These are phyloP conservation scores for Nibea albiflora DNA, from an alignment of 2,113 vertebrate species.

Conservation along the genomic window DNA sequence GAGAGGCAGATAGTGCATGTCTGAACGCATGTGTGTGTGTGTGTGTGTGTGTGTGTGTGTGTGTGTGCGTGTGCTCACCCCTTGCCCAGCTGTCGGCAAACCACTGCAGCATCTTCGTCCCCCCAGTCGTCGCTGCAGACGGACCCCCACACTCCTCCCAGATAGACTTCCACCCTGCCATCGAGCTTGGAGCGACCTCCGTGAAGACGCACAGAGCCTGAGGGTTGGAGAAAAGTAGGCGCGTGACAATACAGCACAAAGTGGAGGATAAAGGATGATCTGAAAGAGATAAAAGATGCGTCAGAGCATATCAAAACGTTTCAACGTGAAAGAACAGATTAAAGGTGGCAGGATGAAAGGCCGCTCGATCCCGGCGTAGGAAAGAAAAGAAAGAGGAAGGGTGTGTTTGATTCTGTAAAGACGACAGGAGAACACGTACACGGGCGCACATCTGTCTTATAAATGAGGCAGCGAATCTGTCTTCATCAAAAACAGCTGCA, in stretches of 20 bases:
- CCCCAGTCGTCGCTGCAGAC: slow-evolving; percentile 89
- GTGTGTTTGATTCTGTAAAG: not conserved
- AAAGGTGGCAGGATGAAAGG: not conserved
- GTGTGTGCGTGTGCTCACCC: slow-evolving; percentile 90
- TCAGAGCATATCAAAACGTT: not conserved
- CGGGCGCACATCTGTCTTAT: not conserved
- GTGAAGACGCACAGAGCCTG: slow-evolving; percentile 88
- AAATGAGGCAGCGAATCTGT: not conserved
- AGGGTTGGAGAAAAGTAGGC: not conserved
- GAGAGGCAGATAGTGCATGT: slow-evolving; percentile 3
- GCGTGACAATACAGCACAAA: not conserved
- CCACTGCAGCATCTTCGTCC: slow-evolving; percentile 86
- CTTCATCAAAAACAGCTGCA: not conserved
- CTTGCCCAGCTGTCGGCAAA: slow-evolving; percentile 90
- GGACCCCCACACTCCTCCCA: slow-evolving; percentile 87
- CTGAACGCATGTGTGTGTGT: slow-evolving; percentile 19
- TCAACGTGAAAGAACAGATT: not conserved
- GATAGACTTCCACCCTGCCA: slow-evolving; percentile 89
- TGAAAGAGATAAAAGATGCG: not conserved
- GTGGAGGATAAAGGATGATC: too few relatives aligned
- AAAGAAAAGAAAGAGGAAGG: not conserved
- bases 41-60: slow-evolving; percentile 22
- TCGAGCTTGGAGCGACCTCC: slow-evolving; percentile 88
- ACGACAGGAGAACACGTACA: not conserved
- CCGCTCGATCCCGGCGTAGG: not conserved